Conservation (phyloP, 1,140 invertebrate genomes). For the Lysiphlebus fabarum region DNA sequence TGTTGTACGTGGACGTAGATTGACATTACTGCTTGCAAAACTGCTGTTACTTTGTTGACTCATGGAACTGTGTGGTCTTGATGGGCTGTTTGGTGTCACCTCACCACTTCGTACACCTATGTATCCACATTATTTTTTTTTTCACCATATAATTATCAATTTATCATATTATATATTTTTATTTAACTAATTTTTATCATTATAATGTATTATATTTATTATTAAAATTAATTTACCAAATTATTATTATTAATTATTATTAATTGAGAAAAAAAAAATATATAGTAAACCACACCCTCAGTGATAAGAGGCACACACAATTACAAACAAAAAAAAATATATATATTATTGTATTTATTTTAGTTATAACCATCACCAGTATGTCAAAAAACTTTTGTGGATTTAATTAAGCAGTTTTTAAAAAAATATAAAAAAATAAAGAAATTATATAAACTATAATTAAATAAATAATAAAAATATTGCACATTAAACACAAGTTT, state of each 20-base stretch:
- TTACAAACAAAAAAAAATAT: constrained; percentile 1
- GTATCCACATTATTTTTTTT: constrained; percentile 26
- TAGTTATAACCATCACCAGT: too few relatives aligned
- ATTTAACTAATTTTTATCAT: constrained; percentile 8
- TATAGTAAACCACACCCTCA: background rate
- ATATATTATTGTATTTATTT: too few relatives aligned
- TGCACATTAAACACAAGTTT: constrained; percentile 47
- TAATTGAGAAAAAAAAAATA: background rate
- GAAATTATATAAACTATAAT: constrained; percentile 23
- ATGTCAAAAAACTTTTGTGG: too few relatives aligned
- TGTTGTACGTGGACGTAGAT: constrained; percentile 58
- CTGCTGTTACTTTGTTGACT: constrained; percentile 65
- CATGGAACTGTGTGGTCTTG: constrained; percentile 78
- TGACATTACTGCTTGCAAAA: constrained; percentile 57
- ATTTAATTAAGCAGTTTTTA: constrained; percentile 5
- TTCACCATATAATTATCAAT: constrained; percentile 11
- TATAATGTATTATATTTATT: background rate
- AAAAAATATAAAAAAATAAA: constrained; percentile 4
- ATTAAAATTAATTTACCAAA: background rate
- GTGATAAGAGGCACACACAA: background rate
- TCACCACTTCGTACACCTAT: constrained; percentile 67
- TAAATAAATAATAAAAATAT: constrained; percentile 23
- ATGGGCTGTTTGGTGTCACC: constrained; percentile 68
- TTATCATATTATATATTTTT: constrained; percentile 9
- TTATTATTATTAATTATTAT: background rate